A percentile compares a stretch with the other conserved stretches of the same genome.
Evolutionary conservation across 2,888 invertebrate species (phyloP).

Genomic region (Pollenia amentaria): DNA sequence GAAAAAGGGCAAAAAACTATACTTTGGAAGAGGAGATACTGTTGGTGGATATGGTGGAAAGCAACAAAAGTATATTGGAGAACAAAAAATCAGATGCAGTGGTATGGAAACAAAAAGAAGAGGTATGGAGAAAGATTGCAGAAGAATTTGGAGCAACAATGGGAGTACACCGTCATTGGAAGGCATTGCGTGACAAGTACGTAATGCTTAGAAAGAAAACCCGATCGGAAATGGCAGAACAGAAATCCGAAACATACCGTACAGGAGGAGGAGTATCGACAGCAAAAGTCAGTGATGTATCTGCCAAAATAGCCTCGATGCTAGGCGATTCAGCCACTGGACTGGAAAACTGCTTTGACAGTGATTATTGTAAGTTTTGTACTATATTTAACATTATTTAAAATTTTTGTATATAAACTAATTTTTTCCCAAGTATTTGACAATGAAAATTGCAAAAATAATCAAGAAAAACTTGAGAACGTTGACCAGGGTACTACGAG

Average conservation of each 20-base stretch:
- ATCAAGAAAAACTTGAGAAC: too few relatives aligned
- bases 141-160: neutral
- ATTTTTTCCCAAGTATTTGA: too few relatives aligned
- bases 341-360: neutral
- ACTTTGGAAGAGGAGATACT: neutral
- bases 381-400: too few relatives aligned
- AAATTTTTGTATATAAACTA: too few relatives aligned
- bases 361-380: neutral
- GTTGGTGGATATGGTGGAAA: constrained; percentile 16
- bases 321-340: neutral
- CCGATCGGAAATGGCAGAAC: too few relatives aligned
- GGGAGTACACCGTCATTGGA: neutral
- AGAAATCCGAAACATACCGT: too few relatives aligned
- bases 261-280: too few relatives aligned
- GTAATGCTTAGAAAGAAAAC: too few relatives aligned
- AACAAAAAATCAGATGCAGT: constrained; percentile 10
- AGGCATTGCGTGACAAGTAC: constrained; percentile 6
- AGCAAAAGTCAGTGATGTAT: neutral
- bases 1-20: constrained; percentile 10
- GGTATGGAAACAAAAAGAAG: constrained; percentile 23
- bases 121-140: constrained; percentile 12
- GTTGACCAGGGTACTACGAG: too few relatives aligned
- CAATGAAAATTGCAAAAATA: too few relatives aligned
- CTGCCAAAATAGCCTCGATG: neutral
- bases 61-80: neutral